These are phyloP conservation scores for Drosophila gaucha DNA, from an alignment of 2,888 invertebrate species.

Conservation along the genomic window DNA sequence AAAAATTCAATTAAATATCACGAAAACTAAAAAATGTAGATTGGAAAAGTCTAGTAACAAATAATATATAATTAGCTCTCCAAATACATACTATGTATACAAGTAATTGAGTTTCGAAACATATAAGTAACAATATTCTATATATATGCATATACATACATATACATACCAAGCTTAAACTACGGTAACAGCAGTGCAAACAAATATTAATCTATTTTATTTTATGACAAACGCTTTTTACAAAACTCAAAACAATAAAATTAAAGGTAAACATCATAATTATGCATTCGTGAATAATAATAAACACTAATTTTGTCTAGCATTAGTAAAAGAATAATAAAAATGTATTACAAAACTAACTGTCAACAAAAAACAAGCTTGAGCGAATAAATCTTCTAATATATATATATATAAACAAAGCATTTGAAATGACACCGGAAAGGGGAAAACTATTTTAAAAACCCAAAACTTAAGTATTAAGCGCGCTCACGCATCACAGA, in stretches of 20 bases:
- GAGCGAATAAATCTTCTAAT: constrained; percentile 66
- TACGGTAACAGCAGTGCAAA: constrained; percentile 71
- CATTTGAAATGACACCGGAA: neutral
- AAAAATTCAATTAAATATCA: constrained; percentile 50
- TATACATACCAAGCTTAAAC: constrained; percentile 55
- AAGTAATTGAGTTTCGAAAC: constrained; percentile 49
- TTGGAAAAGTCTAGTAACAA: constrained; percentile 19
- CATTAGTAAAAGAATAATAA: constrained; percentile 72
- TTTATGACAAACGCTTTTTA: constrained; percentile 74
- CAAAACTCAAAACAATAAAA: constrained; percentile 37
- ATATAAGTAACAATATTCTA: constrained; percentile 20
- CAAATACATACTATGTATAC: constrained; percentile 48
- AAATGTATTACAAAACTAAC: constrained; percentile 65
- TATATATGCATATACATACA: constrained; percentile 26
- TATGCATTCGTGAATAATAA: constrained; percentile 48
- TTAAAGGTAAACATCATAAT: constrained; percentile 25
- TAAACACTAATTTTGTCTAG: constrained; percentile 70
- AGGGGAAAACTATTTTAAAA: neutral
- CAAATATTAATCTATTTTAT: constrained; percentile 67
- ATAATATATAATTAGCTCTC: constrained; percentile 25
- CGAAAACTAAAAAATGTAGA: constrained; percentile 32
- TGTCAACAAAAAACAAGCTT: constrained; percentile 72
- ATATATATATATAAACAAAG: neutral
- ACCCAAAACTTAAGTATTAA: neutral
- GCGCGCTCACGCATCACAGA: neutral